phyloP scores from a whole-genome alignment of 2,888 invertebrate species.

The Argyresthia goedartella region DNA sequence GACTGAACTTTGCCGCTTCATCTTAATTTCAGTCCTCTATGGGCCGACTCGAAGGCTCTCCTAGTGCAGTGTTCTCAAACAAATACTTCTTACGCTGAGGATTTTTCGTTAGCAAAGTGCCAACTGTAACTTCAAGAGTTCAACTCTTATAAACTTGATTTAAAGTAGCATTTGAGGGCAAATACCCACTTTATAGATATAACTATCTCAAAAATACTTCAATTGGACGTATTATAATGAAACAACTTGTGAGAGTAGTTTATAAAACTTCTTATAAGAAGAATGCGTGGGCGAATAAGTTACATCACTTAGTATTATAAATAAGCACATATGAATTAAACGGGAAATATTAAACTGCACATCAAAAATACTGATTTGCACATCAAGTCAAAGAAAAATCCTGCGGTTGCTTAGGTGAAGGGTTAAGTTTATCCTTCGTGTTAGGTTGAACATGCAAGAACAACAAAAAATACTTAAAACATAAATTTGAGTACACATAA shows the following conservation, averaged over 20 bases:
- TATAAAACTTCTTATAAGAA: too few relatives aligned
- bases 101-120: not conserved
- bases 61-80: not conserved
- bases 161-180: not conserved
- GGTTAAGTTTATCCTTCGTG: too few relatives aligned
- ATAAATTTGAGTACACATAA: too few relatives aligned
- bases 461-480: too few relatives aligned
- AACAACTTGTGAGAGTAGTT: not conserved
- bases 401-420: too few relatives aligned
- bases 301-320: too few relatives aligned
- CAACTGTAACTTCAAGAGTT: not conserved
- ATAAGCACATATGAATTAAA: too few relatives aligned
- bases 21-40: not conserved
- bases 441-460: too few relatives aligned
- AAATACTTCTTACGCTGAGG: not conserved
- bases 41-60: not conserved
- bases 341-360: too few relatives aligned
- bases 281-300: too few relatives aligned
- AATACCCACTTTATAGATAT: not conserved
- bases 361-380: too few relatives aligned
- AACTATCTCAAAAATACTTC: slow-evolving; percentile 1
- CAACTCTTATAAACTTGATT: not conserved
- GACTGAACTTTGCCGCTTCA: not conserved
- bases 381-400: too few relatives aligned
- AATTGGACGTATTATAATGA: not conserved